Conservation (phyloP, 1,140 invertebrate species). For the Sycobia sp. region DNA sequence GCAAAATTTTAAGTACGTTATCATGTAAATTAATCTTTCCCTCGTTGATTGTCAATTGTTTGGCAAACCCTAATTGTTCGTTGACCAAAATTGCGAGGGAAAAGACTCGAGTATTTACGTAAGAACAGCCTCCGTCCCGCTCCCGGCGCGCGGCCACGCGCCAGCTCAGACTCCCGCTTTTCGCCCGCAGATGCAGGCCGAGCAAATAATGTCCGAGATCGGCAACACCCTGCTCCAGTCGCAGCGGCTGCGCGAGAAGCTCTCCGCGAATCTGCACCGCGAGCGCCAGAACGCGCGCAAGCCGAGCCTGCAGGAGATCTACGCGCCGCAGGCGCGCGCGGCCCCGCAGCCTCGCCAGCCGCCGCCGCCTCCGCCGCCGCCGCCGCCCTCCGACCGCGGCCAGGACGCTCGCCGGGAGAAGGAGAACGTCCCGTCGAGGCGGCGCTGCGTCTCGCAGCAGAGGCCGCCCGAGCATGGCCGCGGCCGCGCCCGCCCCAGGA, state of each 20-base stretch:
- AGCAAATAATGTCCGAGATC: conserved; percentile 48
- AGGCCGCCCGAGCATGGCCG: not conserved
- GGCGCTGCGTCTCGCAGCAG: conserved; percentile 1
- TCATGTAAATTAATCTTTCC: no score
- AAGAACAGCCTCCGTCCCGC: no score
- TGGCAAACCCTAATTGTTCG: no score
- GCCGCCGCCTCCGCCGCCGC: not conserved
- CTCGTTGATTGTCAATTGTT: no score
- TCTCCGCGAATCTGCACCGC: conserved; percentile 13
- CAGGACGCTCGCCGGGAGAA: no score
- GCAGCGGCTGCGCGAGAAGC: conserved; percentile 42
- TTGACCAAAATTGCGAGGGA: no score
- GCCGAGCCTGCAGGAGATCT: conserved; percentile 9
- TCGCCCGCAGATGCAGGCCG: no score
- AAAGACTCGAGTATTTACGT: no score
- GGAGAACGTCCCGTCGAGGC: not conserved
- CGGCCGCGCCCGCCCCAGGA: not conserved
- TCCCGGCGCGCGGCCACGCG: no score
- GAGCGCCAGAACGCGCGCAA: conserved; percentile 16
- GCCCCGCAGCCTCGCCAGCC: not conserved
- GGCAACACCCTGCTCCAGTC: conserved; percentile 45
- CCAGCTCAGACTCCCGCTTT: no score
- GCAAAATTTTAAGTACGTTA: no score
- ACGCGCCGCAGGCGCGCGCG: not conserved
- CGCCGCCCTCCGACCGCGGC: no score